Evolutionary conservation across 2,797 vertebrate species (phyloP).

Genomic region (Aulostomus chinensis): DNA sequence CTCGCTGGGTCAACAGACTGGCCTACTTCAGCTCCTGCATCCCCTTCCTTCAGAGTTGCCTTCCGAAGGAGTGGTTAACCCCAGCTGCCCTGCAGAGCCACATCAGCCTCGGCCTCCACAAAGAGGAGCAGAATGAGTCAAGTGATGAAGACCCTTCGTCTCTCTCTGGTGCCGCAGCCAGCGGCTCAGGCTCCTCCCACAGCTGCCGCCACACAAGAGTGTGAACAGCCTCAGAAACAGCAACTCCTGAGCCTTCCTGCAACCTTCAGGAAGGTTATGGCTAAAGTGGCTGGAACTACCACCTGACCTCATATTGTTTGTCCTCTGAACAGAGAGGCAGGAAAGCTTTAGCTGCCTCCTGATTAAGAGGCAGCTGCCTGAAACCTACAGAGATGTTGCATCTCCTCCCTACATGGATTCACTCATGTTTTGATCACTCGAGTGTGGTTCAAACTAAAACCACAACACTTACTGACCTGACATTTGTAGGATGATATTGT

Average conservation of each 20-base stretch:
- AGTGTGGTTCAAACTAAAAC: constrained; percentile 48
- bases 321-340: constrained; percentile 53
- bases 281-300: constrained; percentile 68
- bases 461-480: constrained; percentile 36
- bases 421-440: constrained; percentile 27
- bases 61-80: constrained; percentile 93
- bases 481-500: constrained; percentile 54
- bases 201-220: constrained; percentile 90
- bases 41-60: constrained; percentile 94
- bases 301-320: constrained; percentile 71
- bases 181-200: constrained; percentile 81
- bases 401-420: constrained; percentile 15
- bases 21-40: constrained; percentile 96
- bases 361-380: constrained; percentile 28
- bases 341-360: constrained; percentile 28
- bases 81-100: constrained; percentile 94
- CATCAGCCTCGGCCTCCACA: constrained; percentile 91
- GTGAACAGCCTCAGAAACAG: constrained; percentile 60
- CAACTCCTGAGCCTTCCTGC: constrained; percentile 48
- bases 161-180: constrained; percentile 73
- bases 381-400: constrained; percentile 30
- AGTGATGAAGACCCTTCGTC: constrained; percentile 87
- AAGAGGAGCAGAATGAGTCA: constrained; percentile 85
- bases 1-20: constrained; percentile 94
- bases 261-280: constrained; percentile 30